These are phyloP conservation scores for Tridacna crocea DNA, from an alignment of 2,888 invertebrate species.

Conservation along the genomic window DNA sequence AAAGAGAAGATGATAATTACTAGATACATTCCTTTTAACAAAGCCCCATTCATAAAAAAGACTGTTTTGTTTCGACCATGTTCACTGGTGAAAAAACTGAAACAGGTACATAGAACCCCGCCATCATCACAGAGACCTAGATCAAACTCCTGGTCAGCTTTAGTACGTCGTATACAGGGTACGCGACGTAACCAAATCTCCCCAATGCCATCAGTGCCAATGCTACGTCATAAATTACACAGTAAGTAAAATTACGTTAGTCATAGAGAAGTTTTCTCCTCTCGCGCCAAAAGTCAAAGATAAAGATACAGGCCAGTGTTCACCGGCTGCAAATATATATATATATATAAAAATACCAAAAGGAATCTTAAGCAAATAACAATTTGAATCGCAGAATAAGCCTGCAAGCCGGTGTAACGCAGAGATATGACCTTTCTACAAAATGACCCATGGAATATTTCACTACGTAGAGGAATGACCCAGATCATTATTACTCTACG, in stretches of 20 bases:
- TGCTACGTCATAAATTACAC: conserved; percentile 42
- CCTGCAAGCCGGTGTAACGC: no score
- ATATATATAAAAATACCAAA: no score
- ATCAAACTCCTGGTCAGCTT: conserved; percentile 42
- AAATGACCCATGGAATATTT: no score
- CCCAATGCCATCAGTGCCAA: conserved; percentile 32
- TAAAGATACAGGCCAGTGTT: no score
- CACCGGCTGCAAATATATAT: no score
- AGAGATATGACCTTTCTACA: no score
- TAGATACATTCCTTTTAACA: conserved; percentile 48
- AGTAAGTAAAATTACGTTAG: conserved; percentile 31
- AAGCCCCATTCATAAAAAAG: conserved; percentile 52
- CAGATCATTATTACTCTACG: no score
- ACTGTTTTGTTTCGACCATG: conserved; percentile 47
- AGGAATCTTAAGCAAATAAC: no score
- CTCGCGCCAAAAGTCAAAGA: no score
- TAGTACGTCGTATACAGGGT: conserved; percentile 39
- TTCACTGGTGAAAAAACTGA: conserved; percentile 11
- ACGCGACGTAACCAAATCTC: conserved; percentile 41
- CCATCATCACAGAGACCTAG: conserved; percentile 2
- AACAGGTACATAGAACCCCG: background rate
- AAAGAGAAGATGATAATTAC: conserved; percentile 50
- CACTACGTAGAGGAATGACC: no score
- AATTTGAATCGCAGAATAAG: no score
- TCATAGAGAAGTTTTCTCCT: no score